Percentiles rank a stretch among this genome's conserved stretches.
Conservation (phyloP, 2,888 invertebrate species). For the Aplocera efformata region DNA sequence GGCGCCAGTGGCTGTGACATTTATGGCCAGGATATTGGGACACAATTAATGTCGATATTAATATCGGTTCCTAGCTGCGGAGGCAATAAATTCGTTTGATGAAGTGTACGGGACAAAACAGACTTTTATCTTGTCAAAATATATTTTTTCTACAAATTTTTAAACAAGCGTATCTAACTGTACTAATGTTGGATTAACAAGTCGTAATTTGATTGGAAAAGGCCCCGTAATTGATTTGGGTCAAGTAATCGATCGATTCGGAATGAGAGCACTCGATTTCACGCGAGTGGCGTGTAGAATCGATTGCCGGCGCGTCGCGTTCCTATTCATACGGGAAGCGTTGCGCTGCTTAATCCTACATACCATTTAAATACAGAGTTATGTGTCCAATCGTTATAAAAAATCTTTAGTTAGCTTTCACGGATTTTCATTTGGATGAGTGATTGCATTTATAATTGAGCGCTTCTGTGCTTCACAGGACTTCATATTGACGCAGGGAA, state of each 20-base stretch:
- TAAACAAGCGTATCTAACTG: conserved; percentile 10
- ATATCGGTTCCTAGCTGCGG: conserved; percentile 64
- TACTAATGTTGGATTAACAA: conserved; percentile 12
- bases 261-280: conserved; percentile 68
- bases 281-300: conserved; percentile 68
- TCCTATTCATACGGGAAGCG: conserved; percentile 46
- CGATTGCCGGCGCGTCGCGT: conserved; percentile 57
- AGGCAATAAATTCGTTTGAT: conserved; percentile 67
- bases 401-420: too few relatives aligned
- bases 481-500: too few relatives aligned
- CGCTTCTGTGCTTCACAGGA: too few relatives aligned
- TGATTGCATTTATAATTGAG: too few relatives aligned
- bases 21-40: conserved; percentile 77
- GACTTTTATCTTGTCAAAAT: conserved; percentile 60
- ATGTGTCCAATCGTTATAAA: too few relatives aligned
- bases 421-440: too few relatives aligned
- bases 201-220: conserved; percentile 42
- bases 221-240: conserved; percentile 61
- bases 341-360: conserved; percentile 20
- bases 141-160: conserved; percentile 28
- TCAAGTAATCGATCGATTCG: conserved; percentile 58
- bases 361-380: neutral
- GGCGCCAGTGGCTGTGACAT: conserved; percentile 78
- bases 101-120: conserved; percentile 47
- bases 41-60: conserved; percentile 77